phyloP scores from a whole-genome alignment of 2,113 vertebrate genomes.

The Gila orcuttii region DNA sequence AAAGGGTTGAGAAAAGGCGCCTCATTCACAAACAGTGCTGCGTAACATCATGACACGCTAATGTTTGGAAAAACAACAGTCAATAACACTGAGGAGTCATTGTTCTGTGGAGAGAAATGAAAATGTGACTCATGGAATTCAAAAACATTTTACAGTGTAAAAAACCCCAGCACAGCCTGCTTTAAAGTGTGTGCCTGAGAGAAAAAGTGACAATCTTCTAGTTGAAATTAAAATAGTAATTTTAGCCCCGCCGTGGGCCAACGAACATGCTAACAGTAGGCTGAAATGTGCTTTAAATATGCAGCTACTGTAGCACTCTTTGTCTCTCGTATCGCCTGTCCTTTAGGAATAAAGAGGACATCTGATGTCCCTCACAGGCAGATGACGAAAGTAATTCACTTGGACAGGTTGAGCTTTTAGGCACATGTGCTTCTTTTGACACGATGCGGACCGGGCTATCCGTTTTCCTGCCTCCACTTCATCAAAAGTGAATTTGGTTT shows the following conservation, averaged over 20 bases:
- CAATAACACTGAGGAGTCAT: slow-evolving; percentile 66
- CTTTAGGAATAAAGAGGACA: slow-evolving; percentile 45
- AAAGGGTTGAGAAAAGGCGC: slow-evolving; percentile 55
- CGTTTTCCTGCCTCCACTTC: slow-evolving; percentile 5
- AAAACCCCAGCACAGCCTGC: neutral
- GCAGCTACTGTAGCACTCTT: neutral
- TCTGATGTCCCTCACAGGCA: slow-evolving; percentile 32
- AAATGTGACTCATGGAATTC: slow-evolving; percentile 63
- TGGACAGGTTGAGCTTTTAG: slow-evolving; percentile 53
- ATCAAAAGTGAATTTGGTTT: slow-evolving; percentile 24
- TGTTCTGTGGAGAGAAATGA: slow-evolving; percentile 63
- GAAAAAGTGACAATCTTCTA: slow-evolving; percentile 30
- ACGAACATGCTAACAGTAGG: neutral
- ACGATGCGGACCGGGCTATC: neutral
- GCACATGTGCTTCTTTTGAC: slow-evolving; percentile 25
- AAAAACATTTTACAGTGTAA: slow-evolving; percentile 53
- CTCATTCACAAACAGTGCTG: slow-evolving; percentile 53
- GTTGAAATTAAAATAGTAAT: slow-evolving; percentile 42
- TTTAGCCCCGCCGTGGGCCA: slow-evolving; percentile 12
- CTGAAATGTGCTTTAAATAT: slow-evolving; percentile 27
- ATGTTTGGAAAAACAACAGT: slow-evolving; percentile 55
- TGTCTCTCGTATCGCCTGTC: slow-evolving; percentile 6
- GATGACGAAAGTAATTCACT: slow-evolving; percentile 35
- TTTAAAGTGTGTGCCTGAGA: slow-evolving; percentile 26
- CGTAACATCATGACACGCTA: slow-evolving; percentile 66